Evolutionary conservation across 2,888 invertebrate species (phyloP).

Genomic region (Lasioglossum morio): DNA sequence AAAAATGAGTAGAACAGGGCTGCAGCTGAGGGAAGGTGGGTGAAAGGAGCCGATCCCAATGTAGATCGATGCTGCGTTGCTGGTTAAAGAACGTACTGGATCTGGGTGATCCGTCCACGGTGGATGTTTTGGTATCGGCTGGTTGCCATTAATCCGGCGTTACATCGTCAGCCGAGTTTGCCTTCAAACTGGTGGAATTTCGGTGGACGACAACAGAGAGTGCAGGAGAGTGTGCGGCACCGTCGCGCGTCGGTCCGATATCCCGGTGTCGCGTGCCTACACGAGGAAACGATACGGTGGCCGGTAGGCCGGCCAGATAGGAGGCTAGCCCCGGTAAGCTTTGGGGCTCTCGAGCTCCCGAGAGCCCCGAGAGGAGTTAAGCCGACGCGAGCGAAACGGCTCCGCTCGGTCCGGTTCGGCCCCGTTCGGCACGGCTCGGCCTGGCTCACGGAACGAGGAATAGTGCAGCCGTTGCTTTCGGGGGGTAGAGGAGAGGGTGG

Average conservation of each 20-base stretch:
- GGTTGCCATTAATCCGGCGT: slow-evolving; percentile 71
- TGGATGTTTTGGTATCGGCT: slow-evolving; percentile 42
- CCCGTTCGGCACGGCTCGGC: not conserved
- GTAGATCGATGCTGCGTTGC: slow-evolving; percentile 39
- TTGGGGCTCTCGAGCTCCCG: not conserved
- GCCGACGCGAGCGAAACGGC: not conserved
- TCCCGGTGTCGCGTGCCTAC: slow-evolving; percentile 35
- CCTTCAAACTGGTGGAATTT: not conserved
- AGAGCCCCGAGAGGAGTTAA: slow-evolving; percentile 1
- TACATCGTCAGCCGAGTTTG: slow-evolving; percentile 54
- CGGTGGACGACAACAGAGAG: slow-evolving; percentile 27
- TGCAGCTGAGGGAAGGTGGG: not conserved
- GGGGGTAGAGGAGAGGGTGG: slow-evolving; percentile 9
- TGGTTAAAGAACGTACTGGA: slow-evolving; percentile 51
- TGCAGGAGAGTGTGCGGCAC: not conserved
- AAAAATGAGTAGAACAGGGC: not conserved
- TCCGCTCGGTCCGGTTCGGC: not conserved
- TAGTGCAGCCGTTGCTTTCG: slow-evolving; percentile 28
- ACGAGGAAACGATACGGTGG: slow-evolving; percentile 52
- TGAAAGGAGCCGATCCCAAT: not conserved
- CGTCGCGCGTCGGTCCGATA: slow-evolving; percentile 27
- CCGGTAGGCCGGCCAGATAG: slow-evolving; percentile 25
- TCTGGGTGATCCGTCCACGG: slow-evolving; percentile 56
- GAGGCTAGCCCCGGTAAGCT: slow-evolving; percentile 31
- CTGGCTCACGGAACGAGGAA: slow-evolving; percentile 3